Evolutionary conservation across 2,888 invertebrate species (phyloP).

Genomic region (Drosophila cognata): DNA sequence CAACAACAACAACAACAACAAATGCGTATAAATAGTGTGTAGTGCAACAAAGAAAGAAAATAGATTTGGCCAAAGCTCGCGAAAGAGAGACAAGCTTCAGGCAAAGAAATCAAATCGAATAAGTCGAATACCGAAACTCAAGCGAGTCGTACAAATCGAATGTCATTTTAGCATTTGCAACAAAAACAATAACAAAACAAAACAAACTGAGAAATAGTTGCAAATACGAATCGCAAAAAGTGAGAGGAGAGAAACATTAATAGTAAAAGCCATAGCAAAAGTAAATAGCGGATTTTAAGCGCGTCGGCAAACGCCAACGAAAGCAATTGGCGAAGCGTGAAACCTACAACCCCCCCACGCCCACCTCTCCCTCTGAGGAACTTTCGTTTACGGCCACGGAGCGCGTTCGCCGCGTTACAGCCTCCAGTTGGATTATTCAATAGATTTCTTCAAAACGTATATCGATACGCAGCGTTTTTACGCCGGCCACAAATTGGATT

Average conservation of each 20-base stretch:
- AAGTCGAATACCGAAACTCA: neutral
- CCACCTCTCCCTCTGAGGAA: neutral
- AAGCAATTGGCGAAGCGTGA: neutral
- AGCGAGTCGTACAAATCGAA: neutral
- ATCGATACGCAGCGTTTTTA: constrained; percentile 84
- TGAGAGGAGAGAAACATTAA: neutral
- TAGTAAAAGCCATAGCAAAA: neutral
- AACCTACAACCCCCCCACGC: neutral
- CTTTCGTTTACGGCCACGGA: constrained; percentile 22
- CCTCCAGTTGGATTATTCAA: constrained; percentile 82
- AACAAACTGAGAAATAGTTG: neutral
- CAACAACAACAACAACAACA: constrained; percentile 10
- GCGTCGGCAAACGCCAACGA: neutral
- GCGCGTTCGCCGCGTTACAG: constrained; percentile 69
- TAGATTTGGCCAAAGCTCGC: neutral
- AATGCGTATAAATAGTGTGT: constrained; percentile 1
- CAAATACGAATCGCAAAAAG: neutral
- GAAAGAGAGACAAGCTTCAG: constrained; percentile 1
- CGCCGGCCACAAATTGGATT: constrained; percentile 93
- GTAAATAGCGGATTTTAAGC: neutral
- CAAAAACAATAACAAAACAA: neutral
- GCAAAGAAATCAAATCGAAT: neutral
- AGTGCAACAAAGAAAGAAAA: constrained; percentile 9
- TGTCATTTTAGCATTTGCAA: neutral
- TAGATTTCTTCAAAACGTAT: constrained; percentile 85